Evolutionary conservation across 2,888 invertebrate genomes (phyloP), one percentile per base, ranked within the genome.

Genomic region (Danaus chrysippus): DNA sequence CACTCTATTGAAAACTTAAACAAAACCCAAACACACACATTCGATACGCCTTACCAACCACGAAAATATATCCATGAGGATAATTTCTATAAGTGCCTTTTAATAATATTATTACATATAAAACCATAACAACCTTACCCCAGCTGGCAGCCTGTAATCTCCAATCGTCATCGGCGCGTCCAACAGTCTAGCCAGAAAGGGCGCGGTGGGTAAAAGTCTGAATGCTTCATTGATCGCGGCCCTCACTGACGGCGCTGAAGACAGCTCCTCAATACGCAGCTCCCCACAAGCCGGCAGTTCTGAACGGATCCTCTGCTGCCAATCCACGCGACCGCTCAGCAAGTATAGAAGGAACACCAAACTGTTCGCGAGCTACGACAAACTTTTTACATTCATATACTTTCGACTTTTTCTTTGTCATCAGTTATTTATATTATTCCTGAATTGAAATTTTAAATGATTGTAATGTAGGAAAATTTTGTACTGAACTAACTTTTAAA

Each of bases 181-280:
- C 52, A 95, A 81, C 58, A 97, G 92, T 66, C 97, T 91, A 0
- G 96, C 96, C 61, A 97, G 86, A 73, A 95, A 95, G 9, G 95
- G 95, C 0, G 96, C 95, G 0, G 96, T 96, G 0, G 97, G 97
- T 52, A 94, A 80, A 60, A 95, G 78, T 76, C 95, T 88, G 76
- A 95, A 96, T 0, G 95, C 93, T 84, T 97, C 97, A 62, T 92
- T 93, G 42, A 96, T 92, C 66, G 96, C 96, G 0, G 96, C 96
- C 67, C 94, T 93, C 12, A 96, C 92, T 67, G 95, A 96, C n/a
- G 92, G 92, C n/a, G 95, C 94, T 19, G 92, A 92, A 0, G 92
- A 88, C 11, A 95, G 80, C 57, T 93, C 91, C 56, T 93, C 92
- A 13, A 92, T 91, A 6, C 90, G 87, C 53, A 94, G 85, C 41